These are phyloP conservation scores for Triplophysa siluroides DNA, from an alignment of 2,113 vertebrate species.

Conservation along the genomic window DNA sequence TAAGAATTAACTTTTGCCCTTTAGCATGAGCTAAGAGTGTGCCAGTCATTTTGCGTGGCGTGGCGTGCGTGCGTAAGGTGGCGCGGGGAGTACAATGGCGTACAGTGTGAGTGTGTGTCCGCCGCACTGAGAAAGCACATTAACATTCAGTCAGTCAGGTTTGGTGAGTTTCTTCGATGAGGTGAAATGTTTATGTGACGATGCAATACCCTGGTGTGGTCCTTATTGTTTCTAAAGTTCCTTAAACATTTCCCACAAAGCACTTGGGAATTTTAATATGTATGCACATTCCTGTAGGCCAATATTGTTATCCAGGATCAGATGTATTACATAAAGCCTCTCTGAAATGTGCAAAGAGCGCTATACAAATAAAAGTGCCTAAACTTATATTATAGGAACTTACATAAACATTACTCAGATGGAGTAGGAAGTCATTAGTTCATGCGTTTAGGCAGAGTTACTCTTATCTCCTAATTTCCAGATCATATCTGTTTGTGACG, in stretches of 20 bases:
- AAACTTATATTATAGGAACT: no score
- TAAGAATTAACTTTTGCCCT: no score
- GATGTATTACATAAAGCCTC: no score
- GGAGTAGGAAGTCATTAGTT: neutral
- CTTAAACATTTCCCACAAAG: neutral
- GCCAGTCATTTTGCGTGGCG: neutral
- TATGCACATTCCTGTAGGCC: no score
- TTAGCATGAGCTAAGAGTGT: no score
- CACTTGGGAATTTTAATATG: neutral
- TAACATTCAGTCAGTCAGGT: slow-evolving; percentile 66
- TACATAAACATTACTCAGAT: no score
- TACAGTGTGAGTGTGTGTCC: slow-evolving; percentile 27
- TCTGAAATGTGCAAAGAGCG: no score
- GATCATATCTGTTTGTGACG: neutral
- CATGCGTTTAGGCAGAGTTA: no score
- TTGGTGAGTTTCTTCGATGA: slow-evolving; percentile 73
- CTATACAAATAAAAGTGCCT: no score
- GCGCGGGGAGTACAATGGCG: slow-evolving; percentile 1
- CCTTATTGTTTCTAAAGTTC: neutral
- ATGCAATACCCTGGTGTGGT: neutral
- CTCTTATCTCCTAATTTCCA: no score
- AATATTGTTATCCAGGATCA: no score
- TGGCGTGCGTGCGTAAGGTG: neutral
- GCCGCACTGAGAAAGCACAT: neutral
- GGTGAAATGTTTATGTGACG: slow-evolving; percentile 61